Evolutionary conservation across 1,140 invertebrate genomes (phyloP).

Genomic region (Cydia pomonella): DNA sequence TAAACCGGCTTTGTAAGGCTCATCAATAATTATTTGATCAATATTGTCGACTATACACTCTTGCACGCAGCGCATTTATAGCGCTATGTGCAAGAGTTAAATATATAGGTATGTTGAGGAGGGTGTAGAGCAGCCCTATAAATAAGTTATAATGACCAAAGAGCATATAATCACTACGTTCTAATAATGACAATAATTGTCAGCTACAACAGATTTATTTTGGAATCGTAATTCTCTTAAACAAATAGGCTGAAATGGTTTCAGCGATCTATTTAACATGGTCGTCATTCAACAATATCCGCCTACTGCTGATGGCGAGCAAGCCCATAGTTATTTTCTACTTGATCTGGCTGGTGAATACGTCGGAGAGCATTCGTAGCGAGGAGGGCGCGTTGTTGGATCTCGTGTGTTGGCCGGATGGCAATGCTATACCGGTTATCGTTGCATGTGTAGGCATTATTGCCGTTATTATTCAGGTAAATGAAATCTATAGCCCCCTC

Average conservation of each 20-base stretch:
- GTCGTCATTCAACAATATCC: conserved; percentile 71
- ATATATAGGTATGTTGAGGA: too few relatives aligned
- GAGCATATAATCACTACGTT: too few relatives aligned
- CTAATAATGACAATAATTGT: background rate
- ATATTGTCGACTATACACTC: too few relatives aligned
- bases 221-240: background rate
- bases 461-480: conserved; percentile 64
- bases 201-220: background rate
- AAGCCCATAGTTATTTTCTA: conserved; percentile 75
- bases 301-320: conserved; percentile 71
- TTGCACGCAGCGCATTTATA: too few relatives aligned
- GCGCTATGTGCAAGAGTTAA: too few relatives aligned
- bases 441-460: conserved; percentile 59
- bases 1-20: background rate
- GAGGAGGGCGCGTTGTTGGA: conserved; percentile 70
- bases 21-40: too few relatives aligned
- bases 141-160: too few relatives aligned
- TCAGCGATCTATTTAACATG: conserved; percentile 61
- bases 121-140: too few relatives aligned
- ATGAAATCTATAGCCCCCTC: too few relatives aligned
- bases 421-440: conserved; percentile 66
- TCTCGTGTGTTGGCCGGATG: conserved; percentile 67
- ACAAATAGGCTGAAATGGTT: background rate
- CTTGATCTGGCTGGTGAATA: conserved; percentile 72
- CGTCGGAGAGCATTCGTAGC: conserved; percentile 69